Conservation (phyloP, 2,797 vertebrate genomes). For the Pseudomugil gertrudae region DNA sequence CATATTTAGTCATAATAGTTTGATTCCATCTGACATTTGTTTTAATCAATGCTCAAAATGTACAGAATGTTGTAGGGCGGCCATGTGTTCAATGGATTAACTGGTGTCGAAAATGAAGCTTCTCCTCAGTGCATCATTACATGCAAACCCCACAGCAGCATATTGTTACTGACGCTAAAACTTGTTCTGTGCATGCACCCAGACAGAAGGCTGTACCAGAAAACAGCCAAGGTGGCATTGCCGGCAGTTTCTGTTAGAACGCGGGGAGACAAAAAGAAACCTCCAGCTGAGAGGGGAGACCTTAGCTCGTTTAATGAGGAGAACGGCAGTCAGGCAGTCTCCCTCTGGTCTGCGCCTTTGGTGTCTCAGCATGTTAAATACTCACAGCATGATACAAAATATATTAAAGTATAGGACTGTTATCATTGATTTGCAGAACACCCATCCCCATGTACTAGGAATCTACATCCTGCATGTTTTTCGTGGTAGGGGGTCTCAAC, state of each 20-base stretch:
- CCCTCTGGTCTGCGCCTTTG: constrained; percentile 80
- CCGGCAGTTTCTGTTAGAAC: constrained; percentile 63
- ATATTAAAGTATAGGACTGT: constrained; percentile 83
- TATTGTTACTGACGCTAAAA: constrained; percentile 18
- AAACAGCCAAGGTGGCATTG: constrained; percentile 72
- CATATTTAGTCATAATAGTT: constrained; percentile 69
- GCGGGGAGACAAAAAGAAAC: constrained; percentile 68
- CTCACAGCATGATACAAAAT: constrained; percentile 87
- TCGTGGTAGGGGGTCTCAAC: constrained; percentile 59
- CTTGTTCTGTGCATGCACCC: constrained; percentile 33
- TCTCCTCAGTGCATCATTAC: not conserved
- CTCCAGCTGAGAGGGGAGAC: constrained; percentile 82
- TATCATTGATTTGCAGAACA: constrained; percentile 86
- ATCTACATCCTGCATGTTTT: constrained; percentile 71
- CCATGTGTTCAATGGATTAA: constrained; percentile 29
- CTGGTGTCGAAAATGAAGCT: constrained; percentile 10
- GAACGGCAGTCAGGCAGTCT: constrained; percentile 83
- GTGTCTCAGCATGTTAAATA: constrained; percentile 90
- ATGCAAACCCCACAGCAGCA: not conserved
- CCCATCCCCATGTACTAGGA: constrained; percentile 67
- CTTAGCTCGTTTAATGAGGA: constrained; percentile 88
- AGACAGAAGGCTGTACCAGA: constrained; percentile 51
- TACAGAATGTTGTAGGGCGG: constrained; percentile 43
- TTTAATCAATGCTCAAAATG: constrained; percentile 72
- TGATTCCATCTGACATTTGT: constrained; percentile 70